Evolutionary conservation across 1,140 invertebrate genomes (phyloP), one percentile per base, ranked within the genome.

Genomic region (Gerris buenoi): DNA sequence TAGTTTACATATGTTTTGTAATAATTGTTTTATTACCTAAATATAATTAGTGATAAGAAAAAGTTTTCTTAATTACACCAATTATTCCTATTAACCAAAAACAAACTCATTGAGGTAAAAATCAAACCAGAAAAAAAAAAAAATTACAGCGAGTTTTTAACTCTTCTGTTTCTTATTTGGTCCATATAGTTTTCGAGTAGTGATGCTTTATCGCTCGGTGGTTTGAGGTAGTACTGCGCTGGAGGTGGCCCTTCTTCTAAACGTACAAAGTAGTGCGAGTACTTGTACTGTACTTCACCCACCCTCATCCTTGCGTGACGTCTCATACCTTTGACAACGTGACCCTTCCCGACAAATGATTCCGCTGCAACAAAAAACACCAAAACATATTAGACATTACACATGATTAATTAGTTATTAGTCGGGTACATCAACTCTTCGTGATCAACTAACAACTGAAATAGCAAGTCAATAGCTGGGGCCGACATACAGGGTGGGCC

Each of bases 231-330:
- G 75, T 93, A 88, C 75, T 91, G 93, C 76, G 84, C 76, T n/a
- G 95, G 95, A 68, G 95, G 94, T 73, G 82, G 82, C 13, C 95
- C 95, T 83, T 98, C 95, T 79, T 95, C 91, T 28, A 98, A 79
- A 27, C 88, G 79, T 0, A 97, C 86, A 81, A 89, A 96, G 76
- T 95, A 96, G 77, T 97, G 86, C 70, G 82, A 83, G 76, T 94
- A 88, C 68, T 82, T 83, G 74, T 96, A 95, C 66, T 85, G 80
- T 0, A 97, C 80, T 67, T 79, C 74, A 23, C 91, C 93, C 56
- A 80, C 66, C 71, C 90, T 79, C 1, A 72, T 79, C 75, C 84
- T 81, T 25, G 87, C 90, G 81, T 96, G 93, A 74, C 90, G 83
- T 72, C 94, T 81, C 1, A 90, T 70, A 22, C 93, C 93, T 79